Evolutionary conservation across 2,888 invertebrate genomes (phyloP).

Genomic region (Ormyrus rosae): DNA sequence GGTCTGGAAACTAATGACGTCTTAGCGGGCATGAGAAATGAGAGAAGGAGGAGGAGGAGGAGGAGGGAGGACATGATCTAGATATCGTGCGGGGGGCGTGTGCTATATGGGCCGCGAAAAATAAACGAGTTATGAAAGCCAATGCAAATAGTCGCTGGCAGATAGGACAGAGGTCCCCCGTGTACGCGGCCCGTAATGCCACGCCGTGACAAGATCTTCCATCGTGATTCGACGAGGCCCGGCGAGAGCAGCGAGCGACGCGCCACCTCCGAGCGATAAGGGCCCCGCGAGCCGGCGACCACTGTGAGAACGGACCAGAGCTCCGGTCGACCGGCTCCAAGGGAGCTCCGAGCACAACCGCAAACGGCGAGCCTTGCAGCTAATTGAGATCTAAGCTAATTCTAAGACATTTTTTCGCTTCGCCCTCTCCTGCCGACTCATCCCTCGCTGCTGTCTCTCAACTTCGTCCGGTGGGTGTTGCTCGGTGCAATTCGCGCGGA

Average conservation of each 20-base stretch:
- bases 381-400: constrained; percentile 54
- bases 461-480: no score
- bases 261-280: constrained; percentile 71
- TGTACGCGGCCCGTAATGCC: constrained; percentile 66
- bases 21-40: constrained; percentile 34
- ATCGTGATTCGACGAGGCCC: constrained; percentile 69
- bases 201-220: constrained; percentile 73
- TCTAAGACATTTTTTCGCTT: no score
- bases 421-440: no score
- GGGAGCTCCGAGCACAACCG: background rate
- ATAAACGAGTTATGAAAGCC: constrained; percentile 63
- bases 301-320: constrained; percentile 32
- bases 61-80: constrained; percentile 60
- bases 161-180: constrained; percentile 52
- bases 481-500: no score
- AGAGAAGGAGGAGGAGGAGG: constrained; percentile 16
- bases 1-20: constrained; percentile 47
- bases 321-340: background rate
- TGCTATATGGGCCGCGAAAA: constrained; percentile 57
- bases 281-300: constrained; percentile 52
- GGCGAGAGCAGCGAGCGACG: constrained; percentile 57
- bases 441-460: no score
- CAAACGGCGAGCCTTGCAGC: constrained; percentile 21
- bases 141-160: constrained; percentile 67
- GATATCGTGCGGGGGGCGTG: constrained; percentile 59